A percentile compares a stretch with the other conserved stretches of the same genome.
These are phyloP conservation scores for Chloroclysta siterata DNA, from an alignment of 2,888 invertebrate genomes.

Conservation along the genomic window DNA sequence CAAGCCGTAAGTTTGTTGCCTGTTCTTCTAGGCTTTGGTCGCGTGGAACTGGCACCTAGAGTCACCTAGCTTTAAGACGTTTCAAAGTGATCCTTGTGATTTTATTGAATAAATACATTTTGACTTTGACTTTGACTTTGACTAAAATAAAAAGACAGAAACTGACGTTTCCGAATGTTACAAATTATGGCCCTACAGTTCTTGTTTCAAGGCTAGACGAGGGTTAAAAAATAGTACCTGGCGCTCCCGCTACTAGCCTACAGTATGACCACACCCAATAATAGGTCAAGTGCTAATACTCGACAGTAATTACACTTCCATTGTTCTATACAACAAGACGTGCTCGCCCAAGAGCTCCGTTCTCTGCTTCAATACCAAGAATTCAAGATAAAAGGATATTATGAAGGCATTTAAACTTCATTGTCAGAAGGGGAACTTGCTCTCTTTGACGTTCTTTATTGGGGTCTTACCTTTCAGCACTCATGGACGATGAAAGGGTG, in stretches of 20 bases:
- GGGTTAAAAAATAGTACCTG: too few relatives aligned
- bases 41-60: too few relatives aligned
- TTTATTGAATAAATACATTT: too few relatives aligned
- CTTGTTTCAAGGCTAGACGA: too few relatives aligned
- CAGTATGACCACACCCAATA: slow-evolving; percentile 19
- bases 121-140: too few relatives aligned
- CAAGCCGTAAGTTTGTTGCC: too few relatives aligned
- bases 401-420: slow-evolving; percentile 21
- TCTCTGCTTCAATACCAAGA: slow-evolving; percentile 30
- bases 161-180: too few relatives aligned
- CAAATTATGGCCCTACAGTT: too few relatives aligned
- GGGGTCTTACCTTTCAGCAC: background rate
- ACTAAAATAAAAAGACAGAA: too few relatives aligned
- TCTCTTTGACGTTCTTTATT: background rate
- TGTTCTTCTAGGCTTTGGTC: too few relatives aligned
- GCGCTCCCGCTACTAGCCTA: slow-evolving; percentile 10
- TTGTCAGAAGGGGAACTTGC: slow-evolving; percentile 14
- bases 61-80: too few relatives aligned
- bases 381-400: slow-evolving; percentile 24
- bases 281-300: slow-evolving; percentile 43
- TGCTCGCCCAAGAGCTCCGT: slow-evolving; percentile 46
- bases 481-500: slow-evolving; percentile 1
- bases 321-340: slow-evolving; percentile 48
- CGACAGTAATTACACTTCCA: slow-evolving; percentile 47
- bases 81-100: too few relatives aligned